Conservation (phyloP, 2,888 invertebrate species). For the Cerastis leucographa region DNA sequence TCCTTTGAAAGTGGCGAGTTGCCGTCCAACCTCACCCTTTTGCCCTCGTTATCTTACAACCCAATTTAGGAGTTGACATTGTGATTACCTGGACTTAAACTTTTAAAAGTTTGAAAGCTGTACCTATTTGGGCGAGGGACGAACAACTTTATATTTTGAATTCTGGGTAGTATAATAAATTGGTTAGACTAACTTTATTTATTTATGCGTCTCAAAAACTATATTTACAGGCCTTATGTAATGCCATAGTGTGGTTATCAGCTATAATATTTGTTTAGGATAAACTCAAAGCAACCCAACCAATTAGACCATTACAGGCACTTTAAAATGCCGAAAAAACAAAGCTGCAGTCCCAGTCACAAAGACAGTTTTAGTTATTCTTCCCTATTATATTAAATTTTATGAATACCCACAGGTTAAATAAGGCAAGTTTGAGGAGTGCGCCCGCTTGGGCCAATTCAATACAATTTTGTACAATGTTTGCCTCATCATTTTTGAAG, state of each 20-base stretch:
- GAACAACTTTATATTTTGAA: background rate
- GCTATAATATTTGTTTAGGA: background rate
- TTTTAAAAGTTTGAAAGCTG: conserved; percentile 20
- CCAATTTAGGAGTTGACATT: conserved; percentile 48
- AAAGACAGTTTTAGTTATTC: background rate
- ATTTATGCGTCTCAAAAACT: background rate
- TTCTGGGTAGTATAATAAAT: background rate
- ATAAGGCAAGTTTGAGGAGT: too few relatives aligned
- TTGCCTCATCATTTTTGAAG: too few relatives aligned
- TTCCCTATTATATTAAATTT: too few relatives aligned
- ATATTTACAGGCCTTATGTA: background rate
- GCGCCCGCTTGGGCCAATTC: too few relatives aligned
- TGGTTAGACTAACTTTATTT: background rate
- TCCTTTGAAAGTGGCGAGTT: conserved; percentile 48
- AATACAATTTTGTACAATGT: too few relatives aligned
- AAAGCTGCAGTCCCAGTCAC: too few relatives aligned
- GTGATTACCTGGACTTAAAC: conserved; percentile 43
- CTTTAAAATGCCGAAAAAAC: too few relatives aligned
- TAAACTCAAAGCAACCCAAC: too few relatives aligned
- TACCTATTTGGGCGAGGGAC: too few relatives aligned
- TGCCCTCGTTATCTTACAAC: conserved; percentile 51
- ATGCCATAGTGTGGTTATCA: background rate
- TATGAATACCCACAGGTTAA: too few relatives aligned
- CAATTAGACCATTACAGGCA: too few relatives aligned
- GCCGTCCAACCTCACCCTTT: conserved; percentile 32